Evolutionary conservation across 2,888 invertebrate genomes (phyloP), one percentile per base, ranked within the genome.

Genomic region (Ypsolopha scabrella): DNA sequence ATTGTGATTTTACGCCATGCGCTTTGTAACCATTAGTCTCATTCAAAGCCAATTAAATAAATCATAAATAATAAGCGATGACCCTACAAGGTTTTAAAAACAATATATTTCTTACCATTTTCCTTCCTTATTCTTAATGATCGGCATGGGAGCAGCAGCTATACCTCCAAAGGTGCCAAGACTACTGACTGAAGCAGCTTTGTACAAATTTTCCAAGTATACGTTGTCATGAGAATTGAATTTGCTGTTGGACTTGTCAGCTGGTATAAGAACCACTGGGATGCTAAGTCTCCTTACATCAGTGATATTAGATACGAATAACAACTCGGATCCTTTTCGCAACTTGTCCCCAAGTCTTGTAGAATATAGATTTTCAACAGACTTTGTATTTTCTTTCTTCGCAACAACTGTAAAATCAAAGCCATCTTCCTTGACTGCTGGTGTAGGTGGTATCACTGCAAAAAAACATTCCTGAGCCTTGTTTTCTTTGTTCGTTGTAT

Each of bases 391-490:
- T 49, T 67, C 67, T 49, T 59, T 53, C 48, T 65, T 61, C 36
- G 59, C 61, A 41, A 59, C 52, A 38, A 56, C 63, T 10, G 7
- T 57, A 55, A 80, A 83, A 60, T 74, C 68, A 57, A 86, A 85
- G 61, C 70, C 67, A 9, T 70, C 66, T 52, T 70, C 65, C n/a
- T 74, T 77, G 6, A 70, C 67, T 8, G 76, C 80, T 45, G 86
- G 86, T 33, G 86, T 86, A 4, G 86, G 85, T 47, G 86, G 85
- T 53, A 86, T 86, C 51, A 86, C 86, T 86, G 67, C 6, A 76
- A 77, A 53, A 52, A 47, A 50, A 55, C 49, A 24, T 24, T 24
- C 24, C 4, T 24, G 2, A 24, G 24, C 24, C 4, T 24, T 24
- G 4, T 24, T 24, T 24, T 24, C 24, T 24, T 3, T 24, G 4